These are phyloP conservation scores for Drosophila rufa DNA, from an alignment of 1,140 invertebrate genomes.

Conservation along the genomic window DNA sequence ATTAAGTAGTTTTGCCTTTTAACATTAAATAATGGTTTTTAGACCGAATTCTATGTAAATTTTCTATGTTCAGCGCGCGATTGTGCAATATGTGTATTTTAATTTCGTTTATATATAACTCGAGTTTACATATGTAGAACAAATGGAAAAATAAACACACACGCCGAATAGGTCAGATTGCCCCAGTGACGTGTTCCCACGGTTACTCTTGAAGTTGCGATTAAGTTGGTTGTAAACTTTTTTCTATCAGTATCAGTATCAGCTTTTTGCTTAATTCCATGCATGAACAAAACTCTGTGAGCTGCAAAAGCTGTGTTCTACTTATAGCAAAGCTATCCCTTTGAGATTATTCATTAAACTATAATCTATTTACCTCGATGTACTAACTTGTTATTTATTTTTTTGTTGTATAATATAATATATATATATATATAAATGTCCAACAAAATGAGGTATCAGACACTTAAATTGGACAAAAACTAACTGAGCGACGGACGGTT, in stretches of 20 bases:
- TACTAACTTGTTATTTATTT: not conserved
- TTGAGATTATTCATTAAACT: not conserved
- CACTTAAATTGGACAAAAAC: too few relatives aligned
- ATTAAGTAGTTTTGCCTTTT: not conserved
- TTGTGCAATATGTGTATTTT: constrained; percentile 4
- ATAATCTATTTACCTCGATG: too few relatives aligned
- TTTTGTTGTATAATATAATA: too few relatives aligned
- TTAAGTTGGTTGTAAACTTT: not conserved
- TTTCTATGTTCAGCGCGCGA: not conserved
- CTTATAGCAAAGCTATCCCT: too few relatives aligned
- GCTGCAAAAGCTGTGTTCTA: not conserved
- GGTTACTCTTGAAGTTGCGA: not conserved
- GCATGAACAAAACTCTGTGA: not conserved
- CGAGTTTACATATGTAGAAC: constrained; percentile 17
- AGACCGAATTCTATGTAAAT: not conserved
- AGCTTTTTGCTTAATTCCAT: not conserved
- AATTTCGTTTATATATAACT: constrained; percentile 16
- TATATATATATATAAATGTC: too few relatives aligned
- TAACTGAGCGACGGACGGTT: too few relatives aligned
- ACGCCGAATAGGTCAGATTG: constrained; percentile 10
- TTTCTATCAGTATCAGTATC: not conserved
- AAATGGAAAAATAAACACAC: constrained; percentile 14
- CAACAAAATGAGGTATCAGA: too few relatives aligned
- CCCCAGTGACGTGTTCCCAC: not conserved
- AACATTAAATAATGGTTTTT: not conserved